A percentile compares a stretch with the other conserved stretches of the same genome.
Conservation (phyloP, 2,113 vertebrate genomes). For the Corythornis madagascariensis region DNA sequence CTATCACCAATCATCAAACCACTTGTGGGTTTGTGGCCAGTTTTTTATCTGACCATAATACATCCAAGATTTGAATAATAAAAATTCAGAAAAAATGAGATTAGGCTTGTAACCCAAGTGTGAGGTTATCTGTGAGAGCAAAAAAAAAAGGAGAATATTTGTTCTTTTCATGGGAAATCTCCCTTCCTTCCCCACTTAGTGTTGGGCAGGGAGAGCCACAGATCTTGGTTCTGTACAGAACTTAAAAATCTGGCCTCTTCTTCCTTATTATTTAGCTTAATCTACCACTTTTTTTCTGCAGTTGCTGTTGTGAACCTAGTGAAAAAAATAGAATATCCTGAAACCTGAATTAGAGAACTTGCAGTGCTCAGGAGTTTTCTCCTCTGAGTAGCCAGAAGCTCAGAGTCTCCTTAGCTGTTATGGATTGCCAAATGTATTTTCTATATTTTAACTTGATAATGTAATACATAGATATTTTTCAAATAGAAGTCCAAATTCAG, state of each 20-base stretch:
- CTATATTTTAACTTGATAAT: background rate
- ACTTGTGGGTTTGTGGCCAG: background rate
- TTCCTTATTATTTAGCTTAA: background rate
- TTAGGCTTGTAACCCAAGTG: background rate
- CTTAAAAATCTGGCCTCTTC: background rate
- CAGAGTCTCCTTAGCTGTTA: too few species aligned
- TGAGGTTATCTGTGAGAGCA: background rate
- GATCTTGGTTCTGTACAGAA: background rate
- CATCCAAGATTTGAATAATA: background rate
- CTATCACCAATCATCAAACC: background rate
- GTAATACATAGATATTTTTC: background rate
- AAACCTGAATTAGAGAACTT: background rate
- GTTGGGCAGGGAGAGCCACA: background rate
- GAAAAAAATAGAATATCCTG: background rate
- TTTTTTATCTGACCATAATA: background rate
- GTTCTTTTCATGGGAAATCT: background rate
- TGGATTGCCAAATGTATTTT: background rate
- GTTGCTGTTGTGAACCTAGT: background rate
- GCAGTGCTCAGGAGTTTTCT: background rate
- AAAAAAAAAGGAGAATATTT: background rate
- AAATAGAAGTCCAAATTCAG: background rate
- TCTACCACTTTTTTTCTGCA: background rate
- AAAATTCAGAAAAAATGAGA: background rate
- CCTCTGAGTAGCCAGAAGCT: too few species aligned
- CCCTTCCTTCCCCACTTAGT: background rate